Evolutionary conservation across 2,888 invertebrate species (phyloP), one percentile per base, ranked within the genome.

Genomic region (Polydesmus complanatus): DNA sequence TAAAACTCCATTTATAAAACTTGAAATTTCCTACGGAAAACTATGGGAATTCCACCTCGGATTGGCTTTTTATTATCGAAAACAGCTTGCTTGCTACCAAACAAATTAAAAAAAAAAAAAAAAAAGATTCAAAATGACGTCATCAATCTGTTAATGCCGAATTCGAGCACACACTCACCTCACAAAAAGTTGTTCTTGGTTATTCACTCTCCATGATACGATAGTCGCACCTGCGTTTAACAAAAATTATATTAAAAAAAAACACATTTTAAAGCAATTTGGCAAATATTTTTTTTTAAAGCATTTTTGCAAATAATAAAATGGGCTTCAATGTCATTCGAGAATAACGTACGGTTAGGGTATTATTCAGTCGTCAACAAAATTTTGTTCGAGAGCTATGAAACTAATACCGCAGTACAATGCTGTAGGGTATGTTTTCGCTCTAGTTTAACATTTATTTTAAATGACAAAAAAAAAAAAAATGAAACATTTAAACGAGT

Each of bases 221-320:
- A 95, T 88, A 61, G 94, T 95, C 66, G 94, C 93, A 75, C 94
- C 94, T 94, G n/a, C n/a, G n/a, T n/a, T n/a, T n/a, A n/a, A n/a
- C n/a, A n/a, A n/a, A 76, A 64, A 82, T 80, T 70, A 25, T 27
- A 49, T 47, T 3, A 23, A 26, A 56, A 37, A 37, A 37, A 37
- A 37, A 37, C 37, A 37, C 5, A 37, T 8, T 37, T 8, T 14
- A 37, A 37, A 37, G 14, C 37, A 14, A 5, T 37, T 37, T 37
- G 14, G n/a, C n/a, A n/a, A n/a, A n/a, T n/a, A n/a, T n/a, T n/a
- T n/a, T n/a, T n/a, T n/a, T n/a, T n/a, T n/a, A n/a, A n/a, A n/a
- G n/a, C n/a, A n/a, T n/a, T n/a, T n/a, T n/a, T n/a, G n/a, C n/a
- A n/a, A n/a, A n/a, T n/a, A n/a, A n/a, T n/a, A n/a, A n/a, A n/a